Evolutionary conservation across 2,797 vertebrate genomes (phyloP).

Genomic region (Pseudochirops cupreus): DNA sequence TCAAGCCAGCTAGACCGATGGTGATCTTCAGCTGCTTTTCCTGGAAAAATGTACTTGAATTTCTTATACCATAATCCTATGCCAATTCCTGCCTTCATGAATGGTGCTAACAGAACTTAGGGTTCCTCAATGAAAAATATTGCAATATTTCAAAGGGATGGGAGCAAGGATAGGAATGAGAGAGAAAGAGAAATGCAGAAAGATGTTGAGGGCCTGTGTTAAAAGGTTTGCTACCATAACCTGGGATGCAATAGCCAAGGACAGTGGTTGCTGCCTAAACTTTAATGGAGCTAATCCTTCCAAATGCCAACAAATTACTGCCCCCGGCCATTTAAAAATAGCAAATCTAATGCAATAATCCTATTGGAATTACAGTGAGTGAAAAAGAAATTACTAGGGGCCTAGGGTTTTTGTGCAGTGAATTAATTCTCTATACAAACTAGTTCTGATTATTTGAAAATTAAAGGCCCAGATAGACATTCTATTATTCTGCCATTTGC

Average conservation of each 20-base stretch:
- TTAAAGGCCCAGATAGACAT: conserved; percentile 79
- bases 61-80: conserved; percentile 5
- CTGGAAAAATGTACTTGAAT: conserved; percentile 33
- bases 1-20: neutral
- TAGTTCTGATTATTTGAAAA: conserved; percentile 75
- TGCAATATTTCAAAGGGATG: neutral
- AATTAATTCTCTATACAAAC: conserved; percentile 83
- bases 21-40: conserved; percentile 25
- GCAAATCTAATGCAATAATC: conserved; percentile 86
- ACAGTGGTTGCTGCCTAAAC: conserved; percentile 75
- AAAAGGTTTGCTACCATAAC: conserved; percentile 70
- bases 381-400: conserved; percentile 81
- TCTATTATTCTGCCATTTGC: conserved; percentile 71
- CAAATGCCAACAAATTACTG: conserved; percentile 85
- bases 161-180: neutral
- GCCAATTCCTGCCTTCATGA: conserved; percentile 23
- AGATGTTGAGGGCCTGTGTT: conserved; percentile 57
- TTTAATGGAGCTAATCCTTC: conserved; percentile 84
- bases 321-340: conserved; percentile 82
- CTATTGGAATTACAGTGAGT: conserved; percentile 82
- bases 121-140: conserved; percentile 58
- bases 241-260: conserved; percentile 78
- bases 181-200: conserved; percentile 30
- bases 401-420: conserved; percentile 81
- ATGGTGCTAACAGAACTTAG: conserved; percentile 41